These are phyloP conservation scores for Charadrius vociferus DNA, from an alignment of 2,113 vertebrate genomes.

Conservation along the genomic window DNA sequence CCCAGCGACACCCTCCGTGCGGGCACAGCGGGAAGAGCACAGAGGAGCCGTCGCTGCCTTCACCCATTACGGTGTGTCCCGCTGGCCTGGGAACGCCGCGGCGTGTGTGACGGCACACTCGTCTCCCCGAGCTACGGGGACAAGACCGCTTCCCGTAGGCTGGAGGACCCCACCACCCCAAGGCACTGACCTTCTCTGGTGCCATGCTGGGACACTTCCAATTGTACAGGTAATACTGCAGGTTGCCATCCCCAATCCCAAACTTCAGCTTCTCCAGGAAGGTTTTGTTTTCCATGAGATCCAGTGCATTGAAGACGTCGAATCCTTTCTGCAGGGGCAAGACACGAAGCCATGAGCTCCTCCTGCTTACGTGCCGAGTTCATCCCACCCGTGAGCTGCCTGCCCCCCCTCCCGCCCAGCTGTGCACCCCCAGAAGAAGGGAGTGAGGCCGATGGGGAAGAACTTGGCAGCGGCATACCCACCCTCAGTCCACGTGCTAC, in stretches of 20 bases:
- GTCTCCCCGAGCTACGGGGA: background rate
- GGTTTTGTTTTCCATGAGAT: constrained; percentile 99
- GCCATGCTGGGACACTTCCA: constrained; percentile 99
- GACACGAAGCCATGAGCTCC: background rate
- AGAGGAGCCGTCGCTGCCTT: background rate
- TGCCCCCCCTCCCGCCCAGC: background rate
- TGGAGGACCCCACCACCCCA: background rate
- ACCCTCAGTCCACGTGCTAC: background rate
- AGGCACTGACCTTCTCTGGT: constrained; percentile 87
- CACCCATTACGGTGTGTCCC: background rate
- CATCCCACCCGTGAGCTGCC: background rate
- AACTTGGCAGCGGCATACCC: background rate
- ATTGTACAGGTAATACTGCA: constrained; percentile 99
- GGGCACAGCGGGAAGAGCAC: background rate
- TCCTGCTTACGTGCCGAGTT: background rate
- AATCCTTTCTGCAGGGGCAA: constrained; percentile 89
- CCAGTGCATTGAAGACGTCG: constrained; percentile 99
- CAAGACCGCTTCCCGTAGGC: rapidly evolving
- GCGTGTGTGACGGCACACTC: background rate
- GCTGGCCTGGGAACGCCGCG: background rate
- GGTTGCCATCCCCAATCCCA: constrained; percentile 96
- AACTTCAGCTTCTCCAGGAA: constrained; percentile 99
- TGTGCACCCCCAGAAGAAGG: background rate
- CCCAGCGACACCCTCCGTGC: background rate
- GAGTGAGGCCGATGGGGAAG: background rate